Conservation (phyloP, 2,888 invertebrate species). For the Lycocerus yunnanus region DNA sequence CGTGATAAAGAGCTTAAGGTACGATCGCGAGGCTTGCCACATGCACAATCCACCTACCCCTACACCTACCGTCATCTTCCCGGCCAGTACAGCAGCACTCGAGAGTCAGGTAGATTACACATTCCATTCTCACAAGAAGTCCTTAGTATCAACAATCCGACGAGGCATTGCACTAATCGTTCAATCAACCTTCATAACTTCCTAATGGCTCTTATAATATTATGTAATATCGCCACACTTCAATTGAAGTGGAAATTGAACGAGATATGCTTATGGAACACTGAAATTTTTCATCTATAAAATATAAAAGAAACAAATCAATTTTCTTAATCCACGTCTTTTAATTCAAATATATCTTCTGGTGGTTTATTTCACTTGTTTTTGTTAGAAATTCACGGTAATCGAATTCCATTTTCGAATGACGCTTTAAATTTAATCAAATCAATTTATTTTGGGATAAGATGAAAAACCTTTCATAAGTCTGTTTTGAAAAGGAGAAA, state of each 20-base stretch:
- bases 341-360: neutral
- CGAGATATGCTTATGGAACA: neutral
- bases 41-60: conserved; percentile 7
- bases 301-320: neutral
- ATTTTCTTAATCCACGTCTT: neutral
- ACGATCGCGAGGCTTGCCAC: neutral
- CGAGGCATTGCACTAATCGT: conserved; percentile 43
- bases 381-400: neutral
- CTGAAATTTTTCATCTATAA: neutral
- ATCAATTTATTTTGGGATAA: conserved; percentile 1
- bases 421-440: neutral
- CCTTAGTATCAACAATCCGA: conserved; percentile 36
- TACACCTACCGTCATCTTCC: conserved; percentile 9
- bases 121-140: conserved; percentile 41
- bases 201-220: conserved; percentile 46
- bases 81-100: conserved; percentile 2
- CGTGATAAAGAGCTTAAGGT: conserved; percentile 8
- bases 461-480: neutral
- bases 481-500: conserved; percentile 1
- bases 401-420: neutral
- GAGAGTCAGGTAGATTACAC: conserved; percentile 28
- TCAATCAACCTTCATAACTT: conserved; percentile 42
- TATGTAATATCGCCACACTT: conserved; percentile 32
- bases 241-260: conserved; percentile 31
- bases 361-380: neutral